Conservation (phyloP, 2,888 invertebrate genomes). For the Junonia oenone region DNA sequence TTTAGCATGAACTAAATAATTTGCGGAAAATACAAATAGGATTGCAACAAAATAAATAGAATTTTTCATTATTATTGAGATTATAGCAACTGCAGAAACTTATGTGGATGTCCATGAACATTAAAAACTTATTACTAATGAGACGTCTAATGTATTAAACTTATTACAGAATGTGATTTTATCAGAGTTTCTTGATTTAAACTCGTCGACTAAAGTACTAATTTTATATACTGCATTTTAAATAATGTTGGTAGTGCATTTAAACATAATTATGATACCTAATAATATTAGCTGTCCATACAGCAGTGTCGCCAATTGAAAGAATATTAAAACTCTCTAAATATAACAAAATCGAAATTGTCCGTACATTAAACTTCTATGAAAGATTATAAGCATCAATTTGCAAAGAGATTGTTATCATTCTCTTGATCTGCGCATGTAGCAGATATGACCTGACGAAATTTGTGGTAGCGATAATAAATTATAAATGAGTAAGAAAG, state of each 20-base stretch:
- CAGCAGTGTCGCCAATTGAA: too few relatives aligned
- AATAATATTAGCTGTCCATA: background rate
- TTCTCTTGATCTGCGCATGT: background rate
- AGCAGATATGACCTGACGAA: too few relatives aligned
- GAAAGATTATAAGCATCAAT: too few relatives aligned
- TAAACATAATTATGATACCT: background rate
- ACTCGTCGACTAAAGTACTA: background rate
- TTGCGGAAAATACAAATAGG: background rate
- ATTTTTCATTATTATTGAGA: too few relatives aligned
- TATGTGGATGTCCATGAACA: too few relatives aligned
- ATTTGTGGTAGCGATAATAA: too few relatives aligned
- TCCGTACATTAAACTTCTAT: background rate
- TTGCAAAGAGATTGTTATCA: too few relatives aligned
- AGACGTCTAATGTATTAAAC: background rate
- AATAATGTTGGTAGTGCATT: too few relatives aligned
- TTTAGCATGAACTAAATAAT: conserved; percentile 7
- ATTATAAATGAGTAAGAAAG: too few relatives aligned
- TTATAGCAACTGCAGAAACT: too few relatives aligned
- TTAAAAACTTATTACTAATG: too few relatives aligned
- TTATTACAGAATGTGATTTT: background rate
- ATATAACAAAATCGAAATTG: background rate
- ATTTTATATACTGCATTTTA: background rate
- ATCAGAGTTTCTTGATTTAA: background rate
- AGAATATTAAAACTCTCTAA: background rate
- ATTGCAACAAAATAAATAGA: background rate